These are phyloP conservation scores for Corythornis vintsioides DNA, from an alignment of 2,113 vertebrate genomes.

Conservation along the genomic window DNA sequence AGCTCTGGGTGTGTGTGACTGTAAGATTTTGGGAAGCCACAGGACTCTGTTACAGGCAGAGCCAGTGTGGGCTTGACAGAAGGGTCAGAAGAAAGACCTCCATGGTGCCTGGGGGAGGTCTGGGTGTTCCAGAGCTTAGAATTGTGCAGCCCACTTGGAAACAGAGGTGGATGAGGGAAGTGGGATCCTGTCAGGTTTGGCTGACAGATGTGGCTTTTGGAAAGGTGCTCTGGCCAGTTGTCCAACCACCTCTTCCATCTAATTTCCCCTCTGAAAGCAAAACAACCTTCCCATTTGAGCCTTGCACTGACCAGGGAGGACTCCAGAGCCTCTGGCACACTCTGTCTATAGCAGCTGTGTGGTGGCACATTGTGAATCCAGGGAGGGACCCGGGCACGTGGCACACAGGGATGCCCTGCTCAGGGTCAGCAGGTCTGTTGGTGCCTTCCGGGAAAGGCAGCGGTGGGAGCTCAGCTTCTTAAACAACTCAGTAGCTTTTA, in stretches of 20 bases:
- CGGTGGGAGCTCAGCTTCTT: background rate
- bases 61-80: background rate
- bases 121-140: background rate
- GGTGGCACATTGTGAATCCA: rapidly evolving
- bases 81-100: background rate
- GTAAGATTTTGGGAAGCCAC: background rate
- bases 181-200: background rate
- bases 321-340: background rate
- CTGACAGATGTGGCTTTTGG: rapidly evolving
- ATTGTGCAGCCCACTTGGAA: background rate
- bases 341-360: rapidly evolving
- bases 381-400: background rate
- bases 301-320: background rate
- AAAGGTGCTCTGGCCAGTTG: background rate
- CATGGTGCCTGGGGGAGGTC: rapidly evolving
- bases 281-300: rapidly evolving
- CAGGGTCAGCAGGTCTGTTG: rapidly evolving
- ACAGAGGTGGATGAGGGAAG: background rate
- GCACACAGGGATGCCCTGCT: background rate
- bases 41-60: rapidly evolving
- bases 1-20: rapidly evolving
- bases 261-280: background rate
- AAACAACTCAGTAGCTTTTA: slow-evolving; percentile 27
- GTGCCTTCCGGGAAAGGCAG: rapidly evolving
- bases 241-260: background rate